Base-by-base conservation (phyloP, 2,797 vertebrate genomes). In the Nothura maculosa region DNA sequence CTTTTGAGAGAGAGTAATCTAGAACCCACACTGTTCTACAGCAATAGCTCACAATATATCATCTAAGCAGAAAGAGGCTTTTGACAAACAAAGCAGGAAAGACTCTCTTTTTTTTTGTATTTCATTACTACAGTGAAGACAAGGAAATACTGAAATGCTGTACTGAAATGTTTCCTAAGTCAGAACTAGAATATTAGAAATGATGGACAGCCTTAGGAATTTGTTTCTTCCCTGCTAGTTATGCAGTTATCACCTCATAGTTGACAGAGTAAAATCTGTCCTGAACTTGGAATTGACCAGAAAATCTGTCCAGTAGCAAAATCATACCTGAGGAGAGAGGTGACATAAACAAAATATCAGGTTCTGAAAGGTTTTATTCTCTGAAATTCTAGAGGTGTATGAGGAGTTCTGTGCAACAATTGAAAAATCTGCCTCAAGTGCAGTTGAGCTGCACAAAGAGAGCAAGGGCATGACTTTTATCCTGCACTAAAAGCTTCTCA, bases 31-130 rank as follows among this genome's bases (percentile, higher is more conserved):
- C 11, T 50, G 25, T 34, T 81, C 38, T 58, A 90, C 85, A 82
- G 75, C 55, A 89, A 82, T n/a, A 43, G 38, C 66, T 75, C 54
- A 43, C 66, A 81, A 69, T 78, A 80, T 70, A 91, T 32, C 73
- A 92, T 50, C 68, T 85, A 47, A 82, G 81, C 13, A 88, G 78
- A 82, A 88, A 87, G 66, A 40, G 54, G 58, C 34, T 78, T 66
- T 21, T 94, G 62, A 69, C 45, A 93, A 93, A 80, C 11, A 84
- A 84, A 87, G 32, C 25, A 90, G 72, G 89, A 69, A 19, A 85
- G 75, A 88, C 85, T 58, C 45, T n/a, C 32, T 38, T 32, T 25
- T 55, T 72, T 70, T 45, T 64, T 42, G 9, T 45, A 38, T 91
- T 60, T 78, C 90, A 34, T 30, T 82, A 78, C 38, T n/a, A 24